A percentile compares a stretch with the other conserved stretches of the same genome.
Conservation (phyloP, 2,888 invertebrate genomes). For the Drosophila hawaiiensis region DNA sequence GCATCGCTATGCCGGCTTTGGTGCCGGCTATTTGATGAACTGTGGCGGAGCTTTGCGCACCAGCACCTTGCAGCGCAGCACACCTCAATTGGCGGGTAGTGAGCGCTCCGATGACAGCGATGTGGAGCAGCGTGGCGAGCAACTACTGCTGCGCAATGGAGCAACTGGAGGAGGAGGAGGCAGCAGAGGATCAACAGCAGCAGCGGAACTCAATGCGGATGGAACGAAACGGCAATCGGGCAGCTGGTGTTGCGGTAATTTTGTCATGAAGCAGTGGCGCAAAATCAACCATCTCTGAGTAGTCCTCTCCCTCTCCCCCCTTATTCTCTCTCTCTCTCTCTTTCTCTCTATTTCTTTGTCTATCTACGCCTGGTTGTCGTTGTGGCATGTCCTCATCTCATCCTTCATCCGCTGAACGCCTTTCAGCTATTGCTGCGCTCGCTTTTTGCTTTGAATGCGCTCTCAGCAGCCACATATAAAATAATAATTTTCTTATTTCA, state of each 20-base stretch:
- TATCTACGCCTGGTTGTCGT: conserved; percentile 12
- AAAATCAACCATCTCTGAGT: conserved; percentile 90
- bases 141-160: conserved; percentile 55
- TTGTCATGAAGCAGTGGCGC: conserved; percentile 91
- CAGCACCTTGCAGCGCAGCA: conserved; percentile 83
- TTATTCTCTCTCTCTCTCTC: neutral
- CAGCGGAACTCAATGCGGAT: conserved; percentile 67
- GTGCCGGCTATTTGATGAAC: conserved; percentile 79
- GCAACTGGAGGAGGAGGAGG: neutral
- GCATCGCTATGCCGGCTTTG: conserved; percentile 81
- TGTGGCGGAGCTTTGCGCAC: conserved; percentile 75
- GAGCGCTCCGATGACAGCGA: conserved; percentile 74
- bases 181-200: neutral
- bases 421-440: conserved; percentile 49
- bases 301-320: conserved; percentile 5
- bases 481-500: conserved; percentile 38
- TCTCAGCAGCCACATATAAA: conserved; percentile 23
- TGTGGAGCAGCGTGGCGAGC: conserved; percentile 61
- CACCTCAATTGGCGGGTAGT: conserved; percentile 81
- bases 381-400: conserved; percentile 51
- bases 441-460: conserved; percentile 73
- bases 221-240: conserved; percentile 83
- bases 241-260: conserved; percentile 91
- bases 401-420: conserved; percentile 25
- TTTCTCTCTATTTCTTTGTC: neutral